phyloP scores from a whole-genome alignment of 2,797 vertebrate species.

The Propithecus deckenii region DNA sequence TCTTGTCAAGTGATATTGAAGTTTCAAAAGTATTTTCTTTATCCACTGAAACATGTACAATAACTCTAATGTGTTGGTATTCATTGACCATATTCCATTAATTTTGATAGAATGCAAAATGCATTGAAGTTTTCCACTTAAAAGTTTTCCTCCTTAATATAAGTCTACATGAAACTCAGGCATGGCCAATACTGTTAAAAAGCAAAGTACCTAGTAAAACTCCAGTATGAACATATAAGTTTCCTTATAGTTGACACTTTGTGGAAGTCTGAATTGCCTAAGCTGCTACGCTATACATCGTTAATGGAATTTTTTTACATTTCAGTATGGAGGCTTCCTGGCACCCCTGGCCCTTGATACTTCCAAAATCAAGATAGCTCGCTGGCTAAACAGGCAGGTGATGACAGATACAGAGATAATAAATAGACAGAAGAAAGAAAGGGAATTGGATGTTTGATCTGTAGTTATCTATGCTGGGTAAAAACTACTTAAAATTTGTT shows the following conservation, averaged over 20 bases:
- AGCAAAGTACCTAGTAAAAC: neutral
- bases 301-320: neutral
- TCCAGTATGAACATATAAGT: neutral
- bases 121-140: conserved; percentile 11
- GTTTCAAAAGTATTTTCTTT: conserved; percentile 71
- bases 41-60: neutral
- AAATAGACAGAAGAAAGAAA: neutral
- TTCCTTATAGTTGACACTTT: neutral
- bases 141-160: neutral
- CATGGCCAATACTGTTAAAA: neutral
- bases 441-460: neutral
- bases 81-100: conserved; percentile 45
- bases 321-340: neutral
- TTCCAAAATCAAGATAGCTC: neutral
- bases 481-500: neutral
- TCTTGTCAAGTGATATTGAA: conserved; percentile 71
- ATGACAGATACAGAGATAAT: neutral
- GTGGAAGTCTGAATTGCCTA: neutral
- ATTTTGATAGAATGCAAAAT: conserved; percentile 42
- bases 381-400: neutral
- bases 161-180: neutral
- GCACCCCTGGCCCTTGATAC: neutral
- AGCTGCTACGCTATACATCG: neutral
- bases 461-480: neutral
- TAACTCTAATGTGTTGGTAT: conserved; percentile 14